phyloP scores from a whole-genome alignment of 2,113 vertebrate genomes.

The Boleophthalmus pectinirostris region DNA sequence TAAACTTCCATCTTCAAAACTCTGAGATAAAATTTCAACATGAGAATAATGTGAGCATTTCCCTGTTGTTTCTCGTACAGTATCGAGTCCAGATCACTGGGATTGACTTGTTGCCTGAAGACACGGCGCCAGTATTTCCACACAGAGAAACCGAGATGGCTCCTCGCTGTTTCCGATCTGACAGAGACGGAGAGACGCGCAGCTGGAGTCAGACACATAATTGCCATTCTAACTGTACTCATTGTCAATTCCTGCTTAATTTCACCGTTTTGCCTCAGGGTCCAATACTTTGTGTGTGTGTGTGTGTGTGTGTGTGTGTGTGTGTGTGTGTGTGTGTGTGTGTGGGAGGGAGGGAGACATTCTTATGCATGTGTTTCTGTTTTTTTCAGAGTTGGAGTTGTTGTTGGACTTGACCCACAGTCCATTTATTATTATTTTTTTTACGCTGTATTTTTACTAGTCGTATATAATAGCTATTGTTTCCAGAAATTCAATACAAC shows the following conservation, averaged over 20 bases:
- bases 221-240: conserved; percentile 1
- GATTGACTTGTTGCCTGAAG: conserved; percentile 1
- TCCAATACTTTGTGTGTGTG: not conserved
- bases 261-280: not conserved
- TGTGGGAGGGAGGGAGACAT: not conserved
- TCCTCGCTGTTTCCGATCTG: not conserved
- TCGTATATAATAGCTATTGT: not conserved
- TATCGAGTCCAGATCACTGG: not conserved
- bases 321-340: too few relatives aligned
- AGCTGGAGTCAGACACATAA: not conserved
- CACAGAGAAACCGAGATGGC: not conserved
- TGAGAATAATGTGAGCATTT: not conserved
- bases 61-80: not conserved
- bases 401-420: not conserved
- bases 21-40: not conserved
- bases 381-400: not conserved
- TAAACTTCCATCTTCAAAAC: not conserved
- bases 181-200: not conserved
- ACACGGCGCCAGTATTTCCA: not conserved
- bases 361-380: not conserved
- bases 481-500: not conserved
- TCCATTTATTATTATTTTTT: too few relatives aligned
- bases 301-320: not conserved
- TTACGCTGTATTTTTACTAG: not conserved
- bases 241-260: not conserved